Evolutionary conservation across 2,113 vertebrate species (phyloP), one percentile per base, ranked within the genome.

Genomic region (Spizaetus ornatus): DNA sequence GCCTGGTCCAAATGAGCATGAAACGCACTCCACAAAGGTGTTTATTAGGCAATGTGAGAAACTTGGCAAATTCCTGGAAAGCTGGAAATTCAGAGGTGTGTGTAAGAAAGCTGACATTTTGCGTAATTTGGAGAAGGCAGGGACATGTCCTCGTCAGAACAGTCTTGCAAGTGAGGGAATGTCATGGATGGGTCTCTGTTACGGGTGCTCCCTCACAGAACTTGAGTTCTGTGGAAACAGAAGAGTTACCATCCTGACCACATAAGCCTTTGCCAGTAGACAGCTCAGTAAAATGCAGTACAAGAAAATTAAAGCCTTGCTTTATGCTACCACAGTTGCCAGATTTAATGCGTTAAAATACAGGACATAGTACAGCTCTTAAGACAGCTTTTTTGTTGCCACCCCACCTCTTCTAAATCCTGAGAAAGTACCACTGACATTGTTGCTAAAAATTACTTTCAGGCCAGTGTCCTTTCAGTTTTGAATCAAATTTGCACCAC

Each of bases 31-130:
- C 62, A 91, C 31, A 65, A 84, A 94, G 69, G 42, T 69, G 61
- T 93, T 87, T 91, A 52, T 79, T 94, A 79, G 53, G 47, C 66
- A 91, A 4, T 9, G 34, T 79, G 81, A 87, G 62, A 95, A 96
- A 95, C 58, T 61, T 93, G 70, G 53, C 52, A 80, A 79, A 82
- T 94, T 95, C 86, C 70, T 97, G 62, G 70, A 94, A 94, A 95
- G 93, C 66, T 91, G 42, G 11, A 7, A 45, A 10, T 72, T 96
- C 81, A 55, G 32, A 76, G 22, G 31, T 80, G 22, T 34, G 7
- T 1, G 1, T 61, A 82, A 71, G 47, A 81, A 83, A 84, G 36
- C 15, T 76, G 36, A 10, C 32, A 9, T 66, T 94, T 72, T 40
- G 48, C 4, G 2, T 82, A 50, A 58, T 82, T 93, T 77, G 53